These are phyloP conservation scores for Celastrina argiolus DNA, from an alignment of 2,888 invertebrate species.

Conservation along the genomic window DNA sequence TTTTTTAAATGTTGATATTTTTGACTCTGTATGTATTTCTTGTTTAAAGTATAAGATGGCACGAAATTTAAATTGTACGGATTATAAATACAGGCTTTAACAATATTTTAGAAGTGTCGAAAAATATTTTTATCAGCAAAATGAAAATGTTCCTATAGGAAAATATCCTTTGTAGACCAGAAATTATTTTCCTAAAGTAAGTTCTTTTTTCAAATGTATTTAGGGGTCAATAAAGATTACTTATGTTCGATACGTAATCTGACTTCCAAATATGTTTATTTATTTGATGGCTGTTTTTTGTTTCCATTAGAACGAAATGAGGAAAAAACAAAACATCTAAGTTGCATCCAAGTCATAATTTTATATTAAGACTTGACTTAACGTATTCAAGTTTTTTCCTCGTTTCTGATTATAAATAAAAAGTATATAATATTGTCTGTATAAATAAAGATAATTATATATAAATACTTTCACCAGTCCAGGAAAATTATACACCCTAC, in stretches of 20 bases:
- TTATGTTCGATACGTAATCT: neutral
- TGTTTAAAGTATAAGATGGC: too few species aligned
- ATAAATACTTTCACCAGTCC: too few species aligned
- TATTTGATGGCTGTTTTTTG: neutral
- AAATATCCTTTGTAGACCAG: neutral
- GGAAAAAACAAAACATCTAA: slow-evolving; percentile 3
- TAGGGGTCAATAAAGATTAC: neutral
- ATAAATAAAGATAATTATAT: too few species aligned
- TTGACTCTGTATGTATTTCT: too few species aligned
- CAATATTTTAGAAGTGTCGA: too few species aligned
- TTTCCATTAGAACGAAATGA: neutral
- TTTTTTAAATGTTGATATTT: too few species aligned
- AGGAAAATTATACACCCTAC: too few species aligned
- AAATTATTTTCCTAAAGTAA: neutral
- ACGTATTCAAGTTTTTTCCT: neutral
- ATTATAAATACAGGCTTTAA: too few species aligned
- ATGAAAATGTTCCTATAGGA: neutral
- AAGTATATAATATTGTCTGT: too few species aligned
- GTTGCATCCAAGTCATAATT: neutral
- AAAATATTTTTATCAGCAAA: too few species aligned
- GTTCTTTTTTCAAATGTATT: neutral
- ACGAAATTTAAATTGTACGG: too few species aligned
- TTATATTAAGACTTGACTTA: neutral
- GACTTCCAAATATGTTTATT: neutral
- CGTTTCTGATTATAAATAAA: neutral